Conservation (phyloP, 2,888 invertebrate species). For the Eupithecia centaureata region DNA sequence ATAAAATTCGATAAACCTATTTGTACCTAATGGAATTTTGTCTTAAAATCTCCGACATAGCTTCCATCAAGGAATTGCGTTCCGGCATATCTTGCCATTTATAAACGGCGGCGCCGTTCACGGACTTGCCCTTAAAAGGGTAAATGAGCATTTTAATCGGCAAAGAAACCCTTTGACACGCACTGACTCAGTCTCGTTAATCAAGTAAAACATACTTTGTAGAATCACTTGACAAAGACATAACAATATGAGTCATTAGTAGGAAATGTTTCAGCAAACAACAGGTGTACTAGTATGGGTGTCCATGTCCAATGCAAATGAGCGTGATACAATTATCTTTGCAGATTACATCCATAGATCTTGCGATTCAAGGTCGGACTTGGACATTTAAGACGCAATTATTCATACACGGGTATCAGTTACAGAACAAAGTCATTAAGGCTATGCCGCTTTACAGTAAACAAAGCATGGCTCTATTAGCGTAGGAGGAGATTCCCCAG, state of each 20-base stretch:
- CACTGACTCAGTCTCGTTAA: constrained; percentile 67
- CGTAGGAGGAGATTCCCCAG: constrained; percentile 75
- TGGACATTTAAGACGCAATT: constrained; percentile 39
- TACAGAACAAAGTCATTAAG: constrained; percentile 44
- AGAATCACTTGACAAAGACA: constrained; percentile 60
- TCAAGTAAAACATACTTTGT: constrained; percentile 62
- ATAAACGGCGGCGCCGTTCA: constrained; percentile 57
- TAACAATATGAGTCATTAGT: constrained; percentile 63
- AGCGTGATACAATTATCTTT: constrained; percentile 64
- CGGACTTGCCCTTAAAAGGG: constrained; percentile 68
- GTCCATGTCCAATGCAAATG: constrained; percentile 59
- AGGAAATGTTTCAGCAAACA: constrained; percentile 64
- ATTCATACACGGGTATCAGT: constrained; percentile 41
- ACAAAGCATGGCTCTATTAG: constrained; percentile 68
- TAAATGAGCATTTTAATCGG: constrained; percentile 68
- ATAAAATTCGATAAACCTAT: background rate
- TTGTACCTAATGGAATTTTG: background rate
- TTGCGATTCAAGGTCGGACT: constrained; percentile 38
- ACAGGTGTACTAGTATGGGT: constrained; percentile 69
- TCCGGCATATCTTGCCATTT: constrained; percentile 76
- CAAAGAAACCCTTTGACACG: constrained; percentile 68
- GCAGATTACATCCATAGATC: constrained; percentile 52
- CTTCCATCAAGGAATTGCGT: constrained; percentile 53
- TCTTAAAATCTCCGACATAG: constrained; percentile 22
- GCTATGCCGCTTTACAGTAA: constrained; percentile 56